Evolutionary conservation across 2,113 vertebrate species (phyloP), one percentile per base, ranked within the genome.

Genomic region (Myotis brandtii): DNA sequence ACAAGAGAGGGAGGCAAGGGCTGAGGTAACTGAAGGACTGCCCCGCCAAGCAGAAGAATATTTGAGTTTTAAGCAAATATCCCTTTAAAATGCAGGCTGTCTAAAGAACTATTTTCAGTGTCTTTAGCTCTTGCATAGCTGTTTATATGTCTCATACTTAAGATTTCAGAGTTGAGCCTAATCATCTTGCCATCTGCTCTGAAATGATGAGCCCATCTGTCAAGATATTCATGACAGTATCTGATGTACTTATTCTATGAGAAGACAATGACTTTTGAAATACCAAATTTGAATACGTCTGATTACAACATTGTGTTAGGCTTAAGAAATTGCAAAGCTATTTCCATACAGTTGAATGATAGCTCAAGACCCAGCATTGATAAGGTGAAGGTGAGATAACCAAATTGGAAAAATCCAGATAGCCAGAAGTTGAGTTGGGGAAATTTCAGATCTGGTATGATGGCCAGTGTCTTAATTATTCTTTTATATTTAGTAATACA

Each of bases 181-280:
- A 96, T 98, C 97, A 96, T 94, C 48, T 83, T 96, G 46, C 97
- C 96, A 98, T 98, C 97, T 98, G 98, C 91, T 96, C 96, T 82
- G 85, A 97, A 96, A 92, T 89, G 93, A 87, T 95, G 69, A 95
- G 89, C 73, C 95, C 89, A 86, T 98, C 98, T 98, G 97, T 96
- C 96, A 96, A 95, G 97, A 97, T 94, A 98, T 97, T 97, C 97
- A 94, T 62, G 86, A 98, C 73, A 93, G 94, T 96, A 96, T 98
- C 94, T 97, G 94, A 95, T 96, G 95, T 92, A 93, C 95, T 94
- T 96, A 97, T 97, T 97, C 66, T 96, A 72, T 95, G 86, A 34
- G 69, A 96, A 93, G 96, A 97, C 96, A 98, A 95, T 95, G 69
- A 69, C 88, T 96, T 96, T 92, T 93, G 48, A 97, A 97, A 96